phyloP scores from a whole-genome alignment of 2,888 invertebrate genomes.

The Malachius bipustulatus region DNA sequence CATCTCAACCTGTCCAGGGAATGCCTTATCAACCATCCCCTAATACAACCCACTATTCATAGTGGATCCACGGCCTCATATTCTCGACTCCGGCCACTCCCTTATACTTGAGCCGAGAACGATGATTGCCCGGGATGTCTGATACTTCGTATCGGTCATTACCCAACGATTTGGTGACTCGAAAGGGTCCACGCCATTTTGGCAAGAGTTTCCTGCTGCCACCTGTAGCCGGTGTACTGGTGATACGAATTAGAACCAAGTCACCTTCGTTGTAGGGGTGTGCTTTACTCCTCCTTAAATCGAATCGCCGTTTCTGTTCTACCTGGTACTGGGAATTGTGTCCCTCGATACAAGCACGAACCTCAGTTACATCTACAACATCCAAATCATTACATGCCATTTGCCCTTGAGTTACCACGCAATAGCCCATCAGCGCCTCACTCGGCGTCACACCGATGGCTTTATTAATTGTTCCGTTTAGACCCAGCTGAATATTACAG shows the following conservation, averaged over 20 bases:
- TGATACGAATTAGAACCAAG: slow-evolving; percentile 12
- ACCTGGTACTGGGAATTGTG: slow-evolving; percentile 10
- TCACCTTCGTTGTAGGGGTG: slow-evolving; percentile 12
- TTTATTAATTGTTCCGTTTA: too few species aligned
- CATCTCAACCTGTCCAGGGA: too few species aligned
- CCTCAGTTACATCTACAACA: slow-evolving; percentile 12
- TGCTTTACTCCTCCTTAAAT: slow-evolving; percentile 7
- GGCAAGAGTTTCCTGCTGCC: slow-evolving; percentile 7
- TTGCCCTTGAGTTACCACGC: slow-evolving; percentile 7
- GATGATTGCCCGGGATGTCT: background rate
- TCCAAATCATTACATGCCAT: slow-evolving; percentile 3
- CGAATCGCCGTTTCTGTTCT: slow-evolving; percentile 13
- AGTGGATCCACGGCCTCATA: slow-evolving; percentile 4
- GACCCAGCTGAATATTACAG: too few species aligned
- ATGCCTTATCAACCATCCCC: too few species aligned
- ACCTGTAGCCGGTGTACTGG: slow-evolving; percentile 8
- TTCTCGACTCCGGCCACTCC: slow-evolving; percentile 3
- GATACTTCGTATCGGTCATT: slow-evolving; percentile 3
- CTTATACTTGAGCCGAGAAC: background rate
- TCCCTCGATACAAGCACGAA: slow-evolving; percentile 7
- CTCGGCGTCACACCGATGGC: slow-evolving; percentile 13
- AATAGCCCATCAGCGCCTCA: slow-evolving; percentile 13
- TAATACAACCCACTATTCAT: too few species aligned
- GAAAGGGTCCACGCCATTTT: slow-evolving; percentile 8
- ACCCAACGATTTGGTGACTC: slow-evolving; percentile 1